Evolutionary conservation across 2,113 vertebrate genomes (phyloP).

Genomic region (Python bivittatus): DNA sequence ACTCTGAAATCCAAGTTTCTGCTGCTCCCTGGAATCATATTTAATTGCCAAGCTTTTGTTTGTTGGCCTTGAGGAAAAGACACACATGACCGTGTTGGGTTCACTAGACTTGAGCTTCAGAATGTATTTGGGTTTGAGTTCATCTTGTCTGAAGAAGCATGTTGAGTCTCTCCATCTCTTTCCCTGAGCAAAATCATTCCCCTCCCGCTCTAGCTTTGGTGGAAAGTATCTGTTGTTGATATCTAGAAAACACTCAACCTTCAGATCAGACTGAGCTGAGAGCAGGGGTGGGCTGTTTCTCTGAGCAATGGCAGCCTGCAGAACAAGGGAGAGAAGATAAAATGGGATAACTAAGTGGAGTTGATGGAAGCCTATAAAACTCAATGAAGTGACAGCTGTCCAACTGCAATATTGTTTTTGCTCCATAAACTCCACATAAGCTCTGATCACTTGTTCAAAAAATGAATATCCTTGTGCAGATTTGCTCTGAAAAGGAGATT

Average conservation of each 20-base stretch:
- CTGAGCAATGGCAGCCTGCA: too few relatives aligned
- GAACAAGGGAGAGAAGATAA: constrained; percentile 3
- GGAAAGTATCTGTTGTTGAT: neutral
- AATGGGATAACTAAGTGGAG: constrained; percentile 2
- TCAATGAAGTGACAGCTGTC: constrained; percentile 27
- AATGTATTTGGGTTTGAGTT: neutral
- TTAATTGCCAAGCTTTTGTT: neutral
- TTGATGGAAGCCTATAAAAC: constrained; percentile 35
- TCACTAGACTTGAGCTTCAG: neutral
- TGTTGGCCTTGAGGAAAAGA: neutral
- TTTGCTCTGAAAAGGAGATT: neutral
- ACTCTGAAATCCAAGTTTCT: neutral
- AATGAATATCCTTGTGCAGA: constrained; percentile 1
- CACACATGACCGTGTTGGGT: neutral
- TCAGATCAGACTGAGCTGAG: neutral
- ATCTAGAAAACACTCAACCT: too few relatives aligned
- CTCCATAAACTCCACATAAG: constrained; percentile 40
- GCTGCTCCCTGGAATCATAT: neutral
- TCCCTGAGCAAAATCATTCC: neutral
- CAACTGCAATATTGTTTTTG: constrained; percentile 27
- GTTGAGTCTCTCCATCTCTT: neutral
- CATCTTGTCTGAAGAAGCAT: neutral
- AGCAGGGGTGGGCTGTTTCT: neutral
- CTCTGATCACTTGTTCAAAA: constrained; percentile 7
- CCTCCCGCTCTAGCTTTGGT: neutral